Base-by-base conservation (phyloP, 2,113 vertebrate genomes). In the Catharus minimus region DNA sequence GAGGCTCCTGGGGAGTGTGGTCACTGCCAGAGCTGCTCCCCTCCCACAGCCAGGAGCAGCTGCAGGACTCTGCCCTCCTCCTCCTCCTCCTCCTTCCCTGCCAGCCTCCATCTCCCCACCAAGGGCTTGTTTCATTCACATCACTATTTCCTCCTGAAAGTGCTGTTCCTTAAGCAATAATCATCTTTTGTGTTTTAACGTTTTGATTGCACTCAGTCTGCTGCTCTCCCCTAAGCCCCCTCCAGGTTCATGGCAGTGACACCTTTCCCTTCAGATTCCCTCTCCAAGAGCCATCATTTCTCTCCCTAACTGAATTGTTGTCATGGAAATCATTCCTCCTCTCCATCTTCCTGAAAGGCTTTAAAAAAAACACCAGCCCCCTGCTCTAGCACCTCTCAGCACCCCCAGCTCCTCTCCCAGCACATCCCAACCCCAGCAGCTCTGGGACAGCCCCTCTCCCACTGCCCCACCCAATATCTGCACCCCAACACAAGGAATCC, bases 291-390 rank as follows among this genome's bases (percentile, higher is more conserved):
- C 88, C 73, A 91, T 86, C 77, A 46, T 41, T 85, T 60, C 20
- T 52, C 84, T 83, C 74, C 50, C 88, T 92, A 93, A 96, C 50
- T 93, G 95, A 97, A 90, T 26, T 95, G 96, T 97, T 96, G 97
- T 96, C 97, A 97, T 97, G 97, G 97, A 97, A 97, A 97, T 97
- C 90, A 62, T 94, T 96, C 89, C 77, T 92, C 30, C 75, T 88
- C 53, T 95, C 95, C 84, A 88, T 82, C 90, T 82, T 80, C 81
- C 89, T 81, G 91, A 93, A 93, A 94, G 86, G 89, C 64, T 91
- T 89, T 47, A 10, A 61, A 93, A 93, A 94, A 94, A 38, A 21
- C 4, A 27, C 11, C 72, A 56, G 7, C 47, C 74, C 86, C 41
- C 77, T 53, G 68, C 85, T 90, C 86, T 43, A 24, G 11, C 81